Evolutionary conservation across 1,140 invertebrate genomes (phyloP), one percentile per base, ranked within the genome.

Genomic region (Eupeodes corollae): DNA sequence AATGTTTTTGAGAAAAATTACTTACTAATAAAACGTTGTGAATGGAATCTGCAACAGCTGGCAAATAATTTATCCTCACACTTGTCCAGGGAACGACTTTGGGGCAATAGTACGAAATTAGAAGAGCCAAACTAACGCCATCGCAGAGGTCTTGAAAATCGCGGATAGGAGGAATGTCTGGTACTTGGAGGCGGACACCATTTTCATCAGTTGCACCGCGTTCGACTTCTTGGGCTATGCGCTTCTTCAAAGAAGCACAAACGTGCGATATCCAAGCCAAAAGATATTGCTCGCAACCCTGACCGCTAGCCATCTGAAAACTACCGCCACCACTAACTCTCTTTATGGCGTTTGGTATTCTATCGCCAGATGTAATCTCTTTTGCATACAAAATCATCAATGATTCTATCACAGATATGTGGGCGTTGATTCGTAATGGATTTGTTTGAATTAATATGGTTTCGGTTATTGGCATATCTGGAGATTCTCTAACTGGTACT

Each of bases 381-480:
- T 88, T 86, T 52, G 91, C 84, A 73, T 96, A 96, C 51, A 98
- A 78, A 57, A 81, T 78, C 93, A 99, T 98, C 66, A 98, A 77
- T 54, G 89, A 88, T 76, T 98, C 93, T 72, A 97, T 94, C 70
- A 99, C 86, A 68, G 88, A 82, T 80, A 98, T 84, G 73, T 99
- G 95, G 55, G 91, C 90, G 68, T 80, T 86, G 82, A 96, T 85
- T 79, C 88, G 85, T 52, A 98, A 78, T 56, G 94, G 94, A 67
- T 89, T 91, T 51, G 90, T 95, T 73, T 97, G 91, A 66, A 95
- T 89, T 54, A 98, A 82, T 52, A 91, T 86, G 39, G 92, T 96
- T 74, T 98, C 94, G 41, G 93, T 98, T 63, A 98, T 82, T 59
- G 85, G 80, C 56, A 82, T 79, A 68, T 93, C 90, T 49, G 82